Conservation (phyloP, 1,140 invertebrate genomes). For the Wasmannia auropunctata region DNA sequence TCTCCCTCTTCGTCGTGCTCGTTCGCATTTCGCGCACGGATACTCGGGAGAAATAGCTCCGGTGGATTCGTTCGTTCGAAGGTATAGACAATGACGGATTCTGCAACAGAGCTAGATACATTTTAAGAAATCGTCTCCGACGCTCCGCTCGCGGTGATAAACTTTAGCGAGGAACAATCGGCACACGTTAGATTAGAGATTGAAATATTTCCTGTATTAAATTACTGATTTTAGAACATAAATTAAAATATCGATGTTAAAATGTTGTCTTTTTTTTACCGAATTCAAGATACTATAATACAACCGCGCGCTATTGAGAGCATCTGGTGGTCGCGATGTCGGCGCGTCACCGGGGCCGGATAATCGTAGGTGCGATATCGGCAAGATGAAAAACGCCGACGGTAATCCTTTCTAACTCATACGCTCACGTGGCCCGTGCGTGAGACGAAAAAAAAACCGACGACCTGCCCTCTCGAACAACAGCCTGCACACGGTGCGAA, state of each 20-base stretch:
- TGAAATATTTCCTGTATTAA: background rate
- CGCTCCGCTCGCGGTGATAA: background rate
- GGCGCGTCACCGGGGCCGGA: conserved; percentile 30
- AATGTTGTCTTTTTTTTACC: background rate
- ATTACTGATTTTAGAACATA: background rate
- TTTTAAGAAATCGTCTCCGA: background rate
- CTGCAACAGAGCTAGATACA: conserved; percentile 1
- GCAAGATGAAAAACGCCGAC: conserved; percentile 73
- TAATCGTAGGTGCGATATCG: conserved; percentile 67
- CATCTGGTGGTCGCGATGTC: conserved; percentile 4
- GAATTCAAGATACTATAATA: background rate
- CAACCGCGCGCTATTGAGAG: conserved; percentile 59
- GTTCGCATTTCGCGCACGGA: conserved; percentile 40
- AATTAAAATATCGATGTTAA: background rate
- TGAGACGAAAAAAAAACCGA: conserved; percentile 39
- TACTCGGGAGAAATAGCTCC: conserved; percentile 53
- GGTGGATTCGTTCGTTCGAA: conserved; percentile 21
- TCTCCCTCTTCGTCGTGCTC: background rate
- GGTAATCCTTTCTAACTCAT: conserved; percentile 70
- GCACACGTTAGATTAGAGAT: background rate
- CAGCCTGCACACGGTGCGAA: background rate
- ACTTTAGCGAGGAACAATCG: background rate
- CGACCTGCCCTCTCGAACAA: conserved; percentile 46
- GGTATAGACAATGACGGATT: background rate
- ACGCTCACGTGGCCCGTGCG: background rate